Conservation (phyloP, 2,797 vertebrate genomes). For the Myotis myotis region DNA sequence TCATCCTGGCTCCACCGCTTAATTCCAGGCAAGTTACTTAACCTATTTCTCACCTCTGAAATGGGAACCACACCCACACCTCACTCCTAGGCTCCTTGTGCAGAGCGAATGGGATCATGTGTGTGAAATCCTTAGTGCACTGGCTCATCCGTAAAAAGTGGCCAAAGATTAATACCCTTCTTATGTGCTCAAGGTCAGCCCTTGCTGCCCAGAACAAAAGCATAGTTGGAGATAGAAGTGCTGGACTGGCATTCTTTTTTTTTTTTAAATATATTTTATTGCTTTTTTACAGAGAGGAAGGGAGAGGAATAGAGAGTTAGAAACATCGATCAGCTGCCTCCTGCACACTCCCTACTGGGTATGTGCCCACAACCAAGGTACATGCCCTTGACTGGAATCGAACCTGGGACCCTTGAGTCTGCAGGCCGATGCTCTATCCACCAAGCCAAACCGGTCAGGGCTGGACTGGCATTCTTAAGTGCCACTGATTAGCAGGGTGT, state of each 20-base stretch:
- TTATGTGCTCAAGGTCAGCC: background rate
- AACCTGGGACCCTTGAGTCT: no score
- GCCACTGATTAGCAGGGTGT: background rate
- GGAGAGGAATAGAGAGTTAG: no score
- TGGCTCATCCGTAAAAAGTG: background rate
- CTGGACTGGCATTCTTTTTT: background rate
- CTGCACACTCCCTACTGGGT: no score
- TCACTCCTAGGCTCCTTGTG: background rate
- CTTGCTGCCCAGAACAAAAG: conserved; percentile 2
- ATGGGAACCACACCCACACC: background rate
- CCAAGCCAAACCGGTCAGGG: no score
- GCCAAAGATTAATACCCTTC: background rate
- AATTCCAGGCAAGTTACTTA: background rate
- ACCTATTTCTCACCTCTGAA: background rate
- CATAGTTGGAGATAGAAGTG: background rate
- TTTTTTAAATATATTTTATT: no score
- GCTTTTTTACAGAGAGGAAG: no score
- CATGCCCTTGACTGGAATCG: no score
- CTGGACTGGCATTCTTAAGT: background rate
- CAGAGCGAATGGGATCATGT: background rate
- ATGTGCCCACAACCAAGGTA: no score
- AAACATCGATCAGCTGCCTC: no score
- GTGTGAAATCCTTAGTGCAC: background rate
- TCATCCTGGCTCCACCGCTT: background rate
- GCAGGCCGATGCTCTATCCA: no score